phyloP scores from a whole-genome alignment of 2,113 vertebrate genomes.

The Centrocercus urophasianus region DNA sequence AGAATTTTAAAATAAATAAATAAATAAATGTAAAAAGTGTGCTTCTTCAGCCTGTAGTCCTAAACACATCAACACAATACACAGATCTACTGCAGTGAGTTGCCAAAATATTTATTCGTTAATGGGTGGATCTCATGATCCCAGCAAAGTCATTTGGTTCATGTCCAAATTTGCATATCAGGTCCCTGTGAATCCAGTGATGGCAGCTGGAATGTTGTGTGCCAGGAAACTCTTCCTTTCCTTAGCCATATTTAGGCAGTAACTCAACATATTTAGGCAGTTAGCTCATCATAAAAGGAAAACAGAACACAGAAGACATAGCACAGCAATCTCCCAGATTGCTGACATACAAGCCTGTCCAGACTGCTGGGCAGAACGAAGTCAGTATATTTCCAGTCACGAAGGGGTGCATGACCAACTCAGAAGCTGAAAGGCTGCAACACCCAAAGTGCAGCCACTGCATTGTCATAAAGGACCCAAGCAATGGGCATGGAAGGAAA shows the following conservation, averaged over 20 bases:
- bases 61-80: not conserved
- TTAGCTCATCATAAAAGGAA: not conserved
- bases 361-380: not conserved
- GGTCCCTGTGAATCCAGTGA: not conserved
- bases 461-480: not conserved
- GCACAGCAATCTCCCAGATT: not conserved
- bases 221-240: not conserved
- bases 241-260: not conserved
- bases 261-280: not conserved
- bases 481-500: not conserved
- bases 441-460: not conserved
- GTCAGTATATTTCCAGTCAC: not conserved
- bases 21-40: not conserved
- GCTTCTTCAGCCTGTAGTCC: constrained; percentile 8
- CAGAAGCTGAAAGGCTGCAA: accelerated
- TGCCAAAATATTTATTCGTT: not conserved
- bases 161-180: not conserved
- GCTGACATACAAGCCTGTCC: not conserved
- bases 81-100: not conserved
- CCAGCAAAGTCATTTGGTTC: not conserved
- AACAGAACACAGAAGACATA: accelerated
- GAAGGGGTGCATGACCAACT: not conserved
- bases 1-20: not conserved
- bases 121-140: not conserved
- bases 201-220: not conserved